Base-by-base conservation (phyloP, 2,888 invertebrate species). In the Drosophila pseudotalamancana region DNA sequence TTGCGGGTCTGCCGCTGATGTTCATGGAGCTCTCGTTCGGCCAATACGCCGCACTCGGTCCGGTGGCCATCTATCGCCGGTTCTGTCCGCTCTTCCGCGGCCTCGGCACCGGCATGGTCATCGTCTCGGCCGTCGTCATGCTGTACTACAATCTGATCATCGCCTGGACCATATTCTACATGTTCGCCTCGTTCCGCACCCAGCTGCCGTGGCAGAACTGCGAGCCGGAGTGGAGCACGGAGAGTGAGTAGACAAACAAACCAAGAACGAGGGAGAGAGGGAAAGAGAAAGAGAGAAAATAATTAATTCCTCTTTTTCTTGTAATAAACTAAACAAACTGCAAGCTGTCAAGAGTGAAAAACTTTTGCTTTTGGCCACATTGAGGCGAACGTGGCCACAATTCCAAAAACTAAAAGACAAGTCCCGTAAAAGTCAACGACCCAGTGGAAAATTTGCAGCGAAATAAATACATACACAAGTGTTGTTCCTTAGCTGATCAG, bases 1-100 rank as follows among this genome's bases (percentile, higher is more conserved):
- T 96, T 78, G 95, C 95, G 53, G 96, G 96, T 6, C 92, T 96
- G 53, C 96, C 96, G 21, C 93, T 96, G 6, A 95, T 96, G 94
- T 96, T 96, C 87, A 95, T 96, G 94, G 96, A 97, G 90, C 92
- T 96, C n/a, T 94, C 96, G 0, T 94, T 97, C 67, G 97, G 97
- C 0, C 97, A 97, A 90, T 97, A 95, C 89, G 96, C 95, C 23
- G 95, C 95, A 4, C 89, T 95, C 53, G 95, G 95, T 8, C 96
- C 96, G 0, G 95, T 96, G 12, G 95, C 95, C 12, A 95, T 96
- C 43, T 97, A 96, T 92, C 94, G 95, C 80, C 94, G 95, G 81
- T 95, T 97, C 89, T 96, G 91, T 63, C 91, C 91, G 11, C 92
- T 96, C 6, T 95, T 96, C 86, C 94, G 94, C 70, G 95, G 95